These are phyloP conservation scores for Mastomys coucha DNA, from an alignment of 2,113 vertebrate species.

Conservation along the genomic window DNA sequence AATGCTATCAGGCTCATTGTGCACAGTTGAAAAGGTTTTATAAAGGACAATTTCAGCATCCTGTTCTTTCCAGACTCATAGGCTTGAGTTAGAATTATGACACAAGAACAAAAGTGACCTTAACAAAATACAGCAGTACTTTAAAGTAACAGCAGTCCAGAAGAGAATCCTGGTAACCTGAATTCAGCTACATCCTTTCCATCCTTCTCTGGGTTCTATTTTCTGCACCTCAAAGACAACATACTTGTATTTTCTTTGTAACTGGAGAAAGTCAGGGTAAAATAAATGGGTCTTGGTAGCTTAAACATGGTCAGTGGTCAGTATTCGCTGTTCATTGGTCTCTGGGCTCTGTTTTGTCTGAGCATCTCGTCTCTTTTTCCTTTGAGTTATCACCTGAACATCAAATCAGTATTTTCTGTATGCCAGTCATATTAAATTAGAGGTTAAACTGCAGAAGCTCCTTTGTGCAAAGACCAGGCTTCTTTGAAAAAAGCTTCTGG, in stretches of 20 bases:
- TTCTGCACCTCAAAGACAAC: constrained; percentile 3
- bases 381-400: constrained; percentile 41
- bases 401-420: constrained; percentile 50
- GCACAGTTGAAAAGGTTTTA: constrained; percentile 20
- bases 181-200: background rate
- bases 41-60: constrained; percentile 29
- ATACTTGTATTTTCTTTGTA: constrained; percentile 43
- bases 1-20: background rate
- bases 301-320: constrained; percentile 36
- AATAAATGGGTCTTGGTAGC: constrained; percentile 5
- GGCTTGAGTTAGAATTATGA: constrained; percentile 52
- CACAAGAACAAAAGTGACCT: constrained; percentile 42
- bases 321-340: background rate
- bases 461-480: constrained; percentile 68
- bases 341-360: constrained; percentile 21
- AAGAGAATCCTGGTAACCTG: constrained; percentile 37
- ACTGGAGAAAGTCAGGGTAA: constrained; percentile 3
- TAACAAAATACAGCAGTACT: background rate
- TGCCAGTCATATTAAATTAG: constrained; percentile 55
- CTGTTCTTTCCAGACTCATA: background rate
- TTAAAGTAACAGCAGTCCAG: constrained; percentile 35
- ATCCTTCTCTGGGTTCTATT: constrained; percentile 23
- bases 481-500: constrained; percentile 57
- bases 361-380: constrained; percentile 34
- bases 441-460: constrained; percentile 58